Conservation (phyloP, 2,113 vertebrate genomes). For the Centropus unirufus region DNA sequence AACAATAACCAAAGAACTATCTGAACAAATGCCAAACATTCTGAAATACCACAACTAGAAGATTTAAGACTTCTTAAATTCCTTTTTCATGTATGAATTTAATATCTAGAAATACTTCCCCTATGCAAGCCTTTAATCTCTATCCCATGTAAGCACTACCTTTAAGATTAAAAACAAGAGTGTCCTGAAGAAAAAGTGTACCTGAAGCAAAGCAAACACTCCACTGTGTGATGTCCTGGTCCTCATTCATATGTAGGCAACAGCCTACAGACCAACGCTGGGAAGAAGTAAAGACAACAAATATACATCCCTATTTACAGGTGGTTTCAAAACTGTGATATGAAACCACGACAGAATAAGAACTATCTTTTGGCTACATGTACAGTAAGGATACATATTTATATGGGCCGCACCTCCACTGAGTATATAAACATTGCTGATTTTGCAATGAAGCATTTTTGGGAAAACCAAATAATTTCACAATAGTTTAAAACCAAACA, state of each 20-base stretch:
- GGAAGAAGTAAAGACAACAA: not conserved
- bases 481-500: not conserved
- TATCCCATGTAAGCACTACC: not conserved
- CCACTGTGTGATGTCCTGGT: not conserved
- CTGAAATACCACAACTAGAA: not conserved
- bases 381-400: not conserved
- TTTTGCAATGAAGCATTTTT: not conserved
- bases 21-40: not conserved
- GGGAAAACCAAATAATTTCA: not conserved
- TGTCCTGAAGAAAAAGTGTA: no score
- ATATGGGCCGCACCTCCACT: not conserved
- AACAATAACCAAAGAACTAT: not conserved
- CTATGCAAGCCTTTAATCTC: not conserved
- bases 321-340: not conserved
- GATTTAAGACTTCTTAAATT: not conserved
- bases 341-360: not conserved
- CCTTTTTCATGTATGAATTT: not conserved
- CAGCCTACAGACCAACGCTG: not conserved
- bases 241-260: not conserved
- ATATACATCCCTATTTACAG: not conserved
- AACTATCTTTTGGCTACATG: not conserved
- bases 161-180: not conserved
- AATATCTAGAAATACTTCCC: not conserved
- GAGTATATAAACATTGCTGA: not conserved
- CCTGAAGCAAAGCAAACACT: not conserved